phyloP scores from a whole-genome alignment of 2,888 invertebrate genomes.

The Phaedon cochleariae region DNA sequence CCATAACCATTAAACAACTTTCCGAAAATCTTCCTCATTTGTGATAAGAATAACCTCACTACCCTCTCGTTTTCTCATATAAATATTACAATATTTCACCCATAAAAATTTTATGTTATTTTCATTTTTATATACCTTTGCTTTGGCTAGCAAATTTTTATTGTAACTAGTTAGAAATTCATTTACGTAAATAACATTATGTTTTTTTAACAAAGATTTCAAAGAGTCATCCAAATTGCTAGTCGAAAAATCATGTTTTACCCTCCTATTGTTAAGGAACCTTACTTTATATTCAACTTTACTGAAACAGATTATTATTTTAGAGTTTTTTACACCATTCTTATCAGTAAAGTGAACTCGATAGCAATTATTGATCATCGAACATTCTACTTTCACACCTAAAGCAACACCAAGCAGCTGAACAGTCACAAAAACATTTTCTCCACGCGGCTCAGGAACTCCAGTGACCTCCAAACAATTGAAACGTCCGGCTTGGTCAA shows the following conservation, averaged over 20 bases:
- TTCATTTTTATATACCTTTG: background rate
- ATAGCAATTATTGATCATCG: background rate
- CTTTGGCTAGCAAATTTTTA: background rate
- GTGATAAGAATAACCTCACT: background rate
- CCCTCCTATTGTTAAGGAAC: background rate
- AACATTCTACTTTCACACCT: background rate
- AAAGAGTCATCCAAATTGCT: conserved; percentile 1
- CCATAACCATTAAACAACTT: background rate
- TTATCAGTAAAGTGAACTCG: background rate
- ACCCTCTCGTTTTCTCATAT: conserved; percentile 2
- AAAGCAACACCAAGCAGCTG: background rate
- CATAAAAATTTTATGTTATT: background rate
- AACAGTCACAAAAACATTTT: conserved; percentile 3
- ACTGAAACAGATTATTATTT: background rate
- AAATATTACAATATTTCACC: conserved; percentile 3
- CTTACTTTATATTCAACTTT: background rate
- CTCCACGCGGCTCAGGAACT: conserved; percentile 4
- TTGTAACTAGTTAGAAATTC: conserved; percentile 1
- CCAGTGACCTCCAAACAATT: no score
- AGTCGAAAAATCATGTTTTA: conserved; percentile 4
- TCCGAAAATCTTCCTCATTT: conserved; percentile 3
- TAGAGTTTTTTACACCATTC: background rate
- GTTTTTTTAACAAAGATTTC: conserved; percentile 2
- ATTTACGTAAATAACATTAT: conserved; percentile 5
- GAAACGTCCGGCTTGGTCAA: background rate